Evolutionary conservation across 1,140 invertebrate genomes (phyloP).

Genomic region (Atta colombica): DNA sequence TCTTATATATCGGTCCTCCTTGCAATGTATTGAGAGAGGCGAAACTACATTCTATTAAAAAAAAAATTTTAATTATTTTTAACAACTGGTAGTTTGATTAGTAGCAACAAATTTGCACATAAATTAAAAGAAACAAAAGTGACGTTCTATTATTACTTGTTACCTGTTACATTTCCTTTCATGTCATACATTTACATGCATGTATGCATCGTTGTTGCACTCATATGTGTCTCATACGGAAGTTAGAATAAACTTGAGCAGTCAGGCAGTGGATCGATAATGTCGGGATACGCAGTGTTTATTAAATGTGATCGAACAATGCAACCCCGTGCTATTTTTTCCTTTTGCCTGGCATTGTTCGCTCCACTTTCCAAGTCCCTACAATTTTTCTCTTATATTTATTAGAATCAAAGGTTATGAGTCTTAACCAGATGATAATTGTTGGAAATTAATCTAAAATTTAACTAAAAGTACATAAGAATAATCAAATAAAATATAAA

Average conservation of each 20-base stretch:
- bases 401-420: not conserved
- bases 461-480: too few relatives aligned
- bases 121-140: not conserved
- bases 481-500: too few relatives aligned
- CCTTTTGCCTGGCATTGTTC: not conserved
- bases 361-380: not conserved
- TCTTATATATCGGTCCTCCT: conserved; percentile 39
- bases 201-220: not conserved
- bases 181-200: not conserved
- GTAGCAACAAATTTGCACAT: not conserved
- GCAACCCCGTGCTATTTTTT: not conserved
- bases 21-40: conserved; percentile 18
- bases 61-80: not conserved
- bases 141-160: not conserved
- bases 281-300: conserved; percentile 13
- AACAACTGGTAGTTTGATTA: not conserved
- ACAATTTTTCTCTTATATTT: conserved; percentile 4
- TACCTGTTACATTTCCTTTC: not conserved
- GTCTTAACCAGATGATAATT: too few relatives aligned
- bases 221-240: not conserved
- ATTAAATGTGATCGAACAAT: conserved; percentile 14
- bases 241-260: conserved; percentile 11
- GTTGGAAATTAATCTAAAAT: too few relatives aligned
- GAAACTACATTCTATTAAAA: not conserved
- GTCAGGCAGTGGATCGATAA: not conserved